Evolutionary conservation across 2,113 vertebrate genomes (phyloP), one percentile per base, ranked within the genome.

Genomic region (Myotis brandtii): DNA sequence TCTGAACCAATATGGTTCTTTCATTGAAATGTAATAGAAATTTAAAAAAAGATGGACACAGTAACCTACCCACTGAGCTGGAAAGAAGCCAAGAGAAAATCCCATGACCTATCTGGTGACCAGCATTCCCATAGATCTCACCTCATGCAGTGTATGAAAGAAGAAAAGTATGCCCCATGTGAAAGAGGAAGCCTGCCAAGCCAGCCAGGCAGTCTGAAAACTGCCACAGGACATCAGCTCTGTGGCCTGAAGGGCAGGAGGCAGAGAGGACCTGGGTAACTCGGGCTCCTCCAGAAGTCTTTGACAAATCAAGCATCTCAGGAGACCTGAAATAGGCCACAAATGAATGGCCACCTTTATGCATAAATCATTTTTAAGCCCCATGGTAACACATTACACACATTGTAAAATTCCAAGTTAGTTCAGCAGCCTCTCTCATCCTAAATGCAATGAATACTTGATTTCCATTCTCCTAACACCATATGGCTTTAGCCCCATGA

Each of bases 401-500:
- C 48, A n/a, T 27, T 34, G 18, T 59, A 69, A 76, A 67, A 67
- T 37, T 46, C 69, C 52, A 72, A 27, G 50, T 14, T 46, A 23
- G 17, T 48, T 12, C 0, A 1, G 17, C 30, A 69, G 34, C 66
- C 73, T 43, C 37, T 48, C 10, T 82, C 32, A 23, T 10, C 7
- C 80, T 56, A 56, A 62, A 62, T 30, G 30, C 9, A 32, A 2
- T 25, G 25, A 40, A 18, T 48, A 2, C 20, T 37, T 23, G 9
- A 30, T 43, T 30, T 23, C 64, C n/a, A 77, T 77, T 52, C 6
- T 7, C 40, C 21, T 40, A 32, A 46, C 3, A 9, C 34, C 6
- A 0, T 3, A 11, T 6, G 1, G 21, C 16, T 9, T 32, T 14
- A 46, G 66, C 27, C 56, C 20, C 17, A 0, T 40, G 56, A 80